Conservation (phyloP, 2,888 invertebrate species). For the Macrophya alboannulata region DNA sequence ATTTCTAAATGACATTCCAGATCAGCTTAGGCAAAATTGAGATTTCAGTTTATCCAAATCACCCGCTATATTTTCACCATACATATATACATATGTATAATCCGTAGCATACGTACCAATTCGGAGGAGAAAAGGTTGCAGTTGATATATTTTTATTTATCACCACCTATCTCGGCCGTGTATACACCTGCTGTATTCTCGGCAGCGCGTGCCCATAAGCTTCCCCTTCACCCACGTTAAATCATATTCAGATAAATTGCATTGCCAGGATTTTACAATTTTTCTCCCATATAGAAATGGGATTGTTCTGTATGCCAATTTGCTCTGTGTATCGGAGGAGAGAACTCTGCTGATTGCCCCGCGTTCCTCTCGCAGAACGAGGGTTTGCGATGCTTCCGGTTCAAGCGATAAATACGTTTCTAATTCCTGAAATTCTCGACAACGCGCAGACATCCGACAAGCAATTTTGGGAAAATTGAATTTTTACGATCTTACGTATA, state of each 20-base stretch:
- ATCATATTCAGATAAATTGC: constrained; percentile 75
- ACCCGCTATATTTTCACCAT: constrained; percentile 39
- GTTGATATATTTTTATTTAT: constrained; percentile 76
- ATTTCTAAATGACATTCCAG: not conserved
- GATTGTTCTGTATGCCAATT: constrained; percentile 71
- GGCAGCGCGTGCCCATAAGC: constrained; percentile 59
- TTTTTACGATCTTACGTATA: constrained; percentile 28
- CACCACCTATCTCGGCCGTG: constrained; percentile 65
- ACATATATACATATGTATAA: not conserved
- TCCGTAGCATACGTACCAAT: constrained; percentile 70
- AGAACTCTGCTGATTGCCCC: constrained; percentile 57
- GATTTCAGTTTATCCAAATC: constrained; percentile 14
- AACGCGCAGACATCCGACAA: constrained; percentile 14
- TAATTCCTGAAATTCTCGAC: constrained; percentile 39
- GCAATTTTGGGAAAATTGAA: constrained; percentile 45
- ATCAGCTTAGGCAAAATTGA: not conserved
- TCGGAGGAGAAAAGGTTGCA: constrained; percentile 73
- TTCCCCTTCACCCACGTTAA: constrained; percentile 67
- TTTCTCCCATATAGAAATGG: constrained; percentile 68
- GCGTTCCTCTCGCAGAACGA: constrained; percentile 14
- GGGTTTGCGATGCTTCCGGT: constrained; percentile 16
- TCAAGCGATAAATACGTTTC: constrained; percentile 51
- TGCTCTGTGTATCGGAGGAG: constrained; percentile 57
- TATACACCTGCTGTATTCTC: constrained; percentile 58
- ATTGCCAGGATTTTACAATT: constrained; percentile 70